These are phyloP conservation scores for Ochropleura leucogaster DNA, from an alignment of 2,888 invertebrate genomes.

Conservation along the genomic window DNA sequence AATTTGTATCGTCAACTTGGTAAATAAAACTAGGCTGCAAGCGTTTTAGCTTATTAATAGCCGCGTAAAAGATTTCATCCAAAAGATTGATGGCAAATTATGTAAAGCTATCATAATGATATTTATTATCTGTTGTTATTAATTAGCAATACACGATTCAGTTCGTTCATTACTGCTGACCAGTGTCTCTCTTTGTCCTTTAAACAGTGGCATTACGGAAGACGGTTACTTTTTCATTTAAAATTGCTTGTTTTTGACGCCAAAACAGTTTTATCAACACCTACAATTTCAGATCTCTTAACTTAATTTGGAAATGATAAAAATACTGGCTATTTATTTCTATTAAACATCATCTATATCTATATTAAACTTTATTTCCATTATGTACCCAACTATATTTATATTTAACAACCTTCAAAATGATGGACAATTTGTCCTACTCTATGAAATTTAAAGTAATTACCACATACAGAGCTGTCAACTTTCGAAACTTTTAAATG, in stretches of 20 bases:
- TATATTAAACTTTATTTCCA: too few relatives aligned
- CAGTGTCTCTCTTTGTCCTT: not conserved
- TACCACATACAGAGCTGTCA: not conserved
- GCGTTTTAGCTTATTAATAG: not conserved
- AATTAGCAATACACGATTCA: not conserved
- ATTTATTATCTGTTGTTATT: not conserved
- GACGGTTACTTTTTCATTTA: not conserved
- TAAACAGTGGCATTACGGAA: not conserved
- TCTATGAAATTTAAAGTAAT: not conserved
- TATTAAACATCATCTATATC: too few relatives aligned
- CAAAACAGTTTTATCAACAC: not conserved
- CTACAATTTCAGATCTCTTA: not conserved
- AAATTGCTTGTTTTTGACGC: not conserved
- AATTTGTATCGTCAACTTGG: not conserved
- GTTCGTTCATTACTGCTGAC: not conserved
- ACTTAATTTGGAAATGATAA: not conserved
- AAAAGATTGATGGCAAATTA: not conserved
- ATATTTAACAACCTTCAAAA: not conserved
- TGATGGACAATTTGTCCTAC: not conserved
- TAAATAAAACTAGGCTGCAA: not conserved
- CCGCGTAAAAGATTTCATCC: not conserved
- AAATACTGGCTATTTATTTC: not conserved
- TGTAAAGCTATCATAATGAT: not conserved
- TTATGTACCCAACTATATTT: not conserved
- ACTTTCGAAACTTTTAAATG: not conserved